A percentile compares a stretch with the other conserved stretches of the same genome.
Evolutionary conservation across 2,888 invertebrate genomes (phyloP).

Genomic region (Acleris cristana): DNA sequence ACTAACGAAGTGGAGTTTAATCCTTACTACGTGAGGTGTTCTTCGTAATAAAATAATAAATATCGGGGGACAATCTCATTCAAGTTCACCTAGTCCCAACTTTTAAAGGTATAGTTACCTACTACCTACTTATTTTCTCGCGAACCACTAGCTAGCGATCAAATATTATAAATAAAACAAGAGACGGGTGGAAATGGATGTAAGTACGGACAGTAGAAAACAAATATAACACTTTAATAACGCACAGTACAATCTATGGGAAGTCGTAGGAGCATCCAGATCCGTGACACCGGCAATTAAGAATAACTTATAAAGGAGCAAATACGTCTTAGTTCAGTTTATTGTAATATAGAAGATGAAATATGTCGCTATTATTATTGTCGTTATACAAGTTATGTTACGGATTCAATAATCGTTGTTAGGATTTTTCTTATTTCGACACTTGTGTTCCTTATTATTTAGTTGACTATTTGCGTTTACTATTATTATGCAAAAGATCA

Average conservation of each 20-base stretch:
- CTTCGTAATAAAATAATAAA: too few species aligned
- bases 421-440: slow-evolving; percentile 50
- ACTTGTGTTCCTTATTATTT: slow-evolving; percentile 49
- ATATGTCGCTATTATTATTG: slow-evolving; percentile 48
- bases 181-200: too few species aligned
- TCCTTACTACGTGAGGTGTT: too few species aligned
- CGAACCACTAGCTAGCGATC: too few species aligned
- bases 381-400: slow-evolving; percentile 56
- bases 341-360: slow-evolving; percentile 39
- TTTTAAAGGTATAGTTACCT: too few species aligned
- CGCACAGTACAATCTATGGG: background rate
- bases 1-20: too few species aligned
- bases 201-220: too few species aligned
- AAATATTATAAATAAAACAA: too few species aligned
- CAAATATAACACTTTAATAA: background rate
- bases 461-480: slow-evolving; percentile 41
- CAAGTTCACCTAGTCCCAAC: too few species aligned
- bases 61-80: too few species aligned
- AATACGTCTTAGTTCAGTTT: slow-evolving; percentile 30
- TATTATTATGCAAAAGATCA: slow-evolving; percentile 51
- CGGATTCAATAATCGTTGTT: slow-evolving; percentile 57
- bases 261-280: slow-evolving; percentile 27
- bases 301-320: slow-evolving; percentile 21
- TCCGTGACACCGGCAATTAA: slow-evolving; percentile 12
- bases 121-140: too few species aligned